phyloP scores from a whole-genome alignment of 1,140 invertebrate species.

The Saccostrea cuccullata region DNA sequence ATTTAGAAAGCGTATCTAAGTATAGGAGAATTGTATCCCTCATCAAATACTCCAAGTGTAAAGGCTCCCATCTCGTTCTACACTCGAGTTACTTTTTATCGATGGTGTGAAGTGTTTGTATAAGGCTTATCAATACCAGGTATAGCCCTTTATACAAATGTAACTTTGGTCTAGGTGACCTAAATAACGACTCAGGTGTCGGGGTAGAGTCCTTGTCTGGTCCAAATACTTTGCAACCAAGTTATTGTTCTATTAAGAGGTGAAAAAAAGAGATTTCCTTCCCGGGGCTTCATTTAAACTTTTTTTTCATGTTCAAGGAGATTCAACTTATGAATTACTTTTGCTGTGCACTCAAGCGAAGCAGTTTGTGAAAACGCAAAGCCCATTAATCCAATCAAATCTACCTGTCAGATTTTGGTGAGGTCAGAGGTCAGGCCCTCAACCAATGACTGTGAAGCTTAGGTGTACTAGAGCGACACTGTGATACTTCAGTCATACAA shows the following conservation, averaged over 20 bases:
- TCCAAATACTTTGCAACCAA: neutral
- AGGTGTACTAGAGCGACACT: constrained; percentile 22
- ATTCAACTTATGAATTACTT: constrained; percentile 38
- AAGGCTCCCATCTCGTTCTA: neutral
- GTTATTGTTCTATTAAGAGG: neutral
- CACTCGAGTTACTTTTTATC: constrained; percentile 30
- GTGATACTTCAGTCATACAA: constrained; percentile 29
- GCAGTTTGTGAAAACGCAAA: constrained; percentile 10
- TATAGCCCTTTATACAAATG: constrained; percentile 37
- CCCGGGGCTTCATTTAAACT: neutral
- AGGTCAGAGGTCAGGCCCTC: neutral
- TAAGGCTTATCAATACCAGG: constrained; percentile 20
- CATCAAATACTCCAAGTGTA: constrained; percentile 12
- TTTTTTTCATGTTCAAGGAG: neutral
- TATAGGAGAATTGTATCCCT: neutral
- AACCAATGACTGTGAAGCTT: constrained; percentile 25
- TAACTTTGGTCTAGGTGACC: constrained; percentile 32
- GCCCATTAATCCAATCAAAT: constrained; percentile 40
- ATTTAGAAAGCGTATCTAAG: neutral
- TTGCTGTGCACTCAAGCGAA: constrained; percentile 38
- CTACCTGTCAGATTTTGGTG: constrained; percentile 40
- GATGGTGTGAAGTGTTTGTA: constrained; percentile 35
- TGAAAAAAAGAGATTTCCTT: neutral
- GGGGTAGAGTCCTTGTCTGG: neutral
- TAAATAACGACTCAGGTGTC: constrained; percentile 24